Conservation (phyloP, 2,113 vertebrate species). For the Bufo bufo region DNA sequence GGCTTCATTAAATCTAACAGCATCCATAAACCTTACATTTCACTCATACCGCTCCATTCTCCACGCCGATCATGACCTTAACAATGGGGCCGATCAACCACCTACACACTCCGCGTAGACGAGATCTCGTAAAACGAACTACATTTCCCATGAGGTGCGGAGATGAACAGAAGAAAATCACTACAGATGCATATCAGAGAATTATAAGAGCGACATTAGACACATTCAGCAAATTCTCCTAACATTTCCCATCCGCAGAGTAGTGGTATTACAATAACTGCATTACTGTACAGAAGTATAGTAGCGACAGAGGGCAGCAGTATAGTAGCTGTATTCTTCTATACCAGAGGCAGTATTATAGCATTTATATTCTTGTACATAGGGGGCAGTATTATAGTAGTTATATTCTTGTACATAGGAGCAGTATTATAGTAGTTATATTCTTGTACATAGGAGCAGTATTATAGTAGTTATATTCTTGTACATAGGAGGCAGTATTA, state of each 20-base stretch:
- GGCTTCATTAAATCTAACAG: constrained; percentile 43
- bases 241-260: too few relatives aligned
- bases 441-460: background rate
- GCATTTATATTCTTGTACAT: too few relatives aligned
- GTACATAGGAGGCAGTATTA: background rate
- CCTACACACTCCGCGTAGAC: background rate
- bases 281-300: too few relatives aligned
- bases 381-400: too few relatives aligned
- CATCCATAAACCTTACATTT: constrained; percentile 20
- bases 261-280: too few relatives aligned
- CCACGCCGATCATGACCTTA: background rate
- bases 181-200: background rate
- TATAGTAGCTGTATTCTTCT: too few relatives aligned
- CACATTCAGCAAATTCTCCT: background rate
- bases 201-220: too few relatives aligned
- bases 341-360: too few relatives aligned
- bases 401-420: too few relatives aligned
- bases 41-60: background rate
- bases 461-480: background rate
- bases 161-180: background rate
- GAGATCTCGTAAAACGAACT: background rate
- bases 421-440: too few relatives aligned
- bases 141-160: background rate
- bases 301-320: too few relatives aligned
- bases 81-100: background rate